Evolutionary conservation across 1,140 invertebrate genomes (phyloP).

Genomic region (Leptopilina clavipes): DNA sequence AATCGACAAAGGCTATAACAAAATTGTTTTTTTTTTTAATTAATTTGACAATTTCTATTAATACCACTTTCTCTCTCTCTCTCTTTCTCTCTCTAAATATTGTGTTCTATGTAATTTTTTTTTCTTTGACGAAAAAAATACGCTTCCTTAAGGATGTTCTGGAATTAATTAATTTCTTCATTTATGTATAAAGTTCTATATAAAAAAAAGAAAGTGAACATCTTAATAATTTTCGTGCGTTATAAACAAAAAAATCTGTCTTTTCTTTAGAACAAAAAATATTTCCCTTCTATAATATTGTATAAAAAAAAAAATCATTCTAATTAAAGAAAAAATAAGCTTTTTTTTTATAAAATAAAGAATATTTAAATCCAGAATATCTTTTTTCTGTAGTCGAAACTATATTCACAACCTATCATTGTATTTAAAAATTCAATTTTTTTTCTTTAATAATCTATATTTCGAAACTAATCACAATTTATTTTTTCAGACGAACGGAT

Average conservation of each 20-base stretch:
- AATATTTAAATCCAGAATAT: slow-evolving; percentile 18
- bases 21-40: slow-evolving; percentile 33
- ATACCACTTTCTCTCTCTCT: slow-evolving; percentile 45
- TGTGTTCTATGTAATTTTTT: neutral
- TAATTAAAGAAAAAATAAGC: neutral
- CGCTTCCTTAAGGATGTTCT: slow-evolving; percentile 42
- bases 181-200: slow-evolving; percentile 40
- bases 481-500: neutral
- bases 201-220: slow-evolving; percentile 33
- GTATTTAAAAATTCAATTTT: too few relatives aligned
- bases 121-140: slow-evolving; percentile 42
- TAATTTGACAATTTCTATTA: slow-evolving; percentile 40
- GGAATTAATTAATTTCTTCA: slow-evolving; percentile 54
- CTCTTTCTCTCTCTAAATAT: slow-evolving; percentile 38
- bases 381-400: neutral
- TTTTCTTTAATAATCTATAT: too few relatives aligned
- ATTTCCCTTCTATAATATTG: neutral
- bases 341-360: neutral
- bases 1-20: slow-evolving; percentile 48
- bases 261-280: slow-evolving; percentile 9
- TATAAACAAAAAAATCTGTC: neutral
- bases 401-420: neutral
- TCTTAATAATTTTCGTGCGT: slow-evolving; percentile 3
- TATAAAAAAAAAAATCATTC: slow-evolving; percentile 4
- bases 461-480: neutral